phyloP scores from a whole-genome alignment of 1,140 invertebrate species.

The Parasteatoda tepidariorum region DNA sequence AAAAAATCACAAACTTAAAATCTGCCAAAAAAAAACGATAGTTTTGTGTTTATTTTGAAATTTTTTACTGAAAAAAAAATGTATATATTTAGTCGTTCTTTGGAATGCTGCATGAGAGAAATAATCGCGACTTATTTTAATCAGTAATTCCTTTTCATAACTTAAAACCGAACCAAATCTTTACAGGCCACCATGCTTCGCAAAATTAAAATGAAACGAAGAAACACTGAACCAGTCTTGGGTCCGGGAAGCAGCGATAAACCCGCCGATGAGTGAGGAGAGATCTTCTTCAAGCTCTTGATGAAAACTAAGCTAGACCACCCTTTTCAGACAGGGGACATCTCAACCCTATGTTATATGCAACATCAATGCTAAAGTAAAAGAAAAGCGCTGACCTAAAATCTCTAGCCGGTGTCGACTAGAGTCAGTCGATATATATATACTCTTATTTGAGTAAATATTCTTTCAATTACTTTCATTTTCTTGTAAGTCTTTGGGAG shows the following conservation, averaged over 20 bases:
- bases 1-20: too few species aligned
- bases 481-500: slow-evolving; percentile 21
- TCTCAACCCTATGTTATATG: not conserved
- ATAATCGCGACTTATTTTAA: slow-evolving; percentile 3
- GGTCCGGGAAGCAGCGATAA: slow-evolving; percentile 56
- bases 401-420: slow-evolving; percentile 8
- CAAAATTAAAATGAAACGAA: slow-evolving; percentile 72
- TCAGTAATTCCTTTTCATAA: not conserved
- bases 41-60: too few species aligned
- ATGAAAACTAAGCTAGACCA: not conserved
- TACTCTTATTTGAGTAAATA: slow-evolving; percentile 27
- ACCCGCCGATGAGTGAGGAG: slow-evolving; percentile 41
- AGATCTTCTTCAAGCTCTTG: slow-evolving; percentile 3
- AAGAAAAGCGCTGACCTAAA: not conserved
- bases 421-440: slow-evolving; percentile 20
- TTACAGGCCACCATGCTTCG: slow-evolving; percentile 71
- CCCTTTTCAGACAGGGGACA: not conserved
- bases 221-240: slow-evolving; percentile 71
- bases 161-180: slow-evolving; percentile 26
- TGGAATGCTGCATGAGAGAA: slow-evolving; percentile 41
- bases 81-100: not conserved
- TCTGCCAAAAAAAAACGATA: too few species aligned
- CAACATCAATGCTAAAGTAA: not conserved
- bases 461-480: slow-evolving; percentile 24
- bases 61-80: too few species aligned